Percentiles rank a stretch among this genome's conserved stretches.
Evolutionary conservation across 1,140 invertebrate species (phyloP).

Genomic region (Zeugodacus cucurbitae): DNA sequence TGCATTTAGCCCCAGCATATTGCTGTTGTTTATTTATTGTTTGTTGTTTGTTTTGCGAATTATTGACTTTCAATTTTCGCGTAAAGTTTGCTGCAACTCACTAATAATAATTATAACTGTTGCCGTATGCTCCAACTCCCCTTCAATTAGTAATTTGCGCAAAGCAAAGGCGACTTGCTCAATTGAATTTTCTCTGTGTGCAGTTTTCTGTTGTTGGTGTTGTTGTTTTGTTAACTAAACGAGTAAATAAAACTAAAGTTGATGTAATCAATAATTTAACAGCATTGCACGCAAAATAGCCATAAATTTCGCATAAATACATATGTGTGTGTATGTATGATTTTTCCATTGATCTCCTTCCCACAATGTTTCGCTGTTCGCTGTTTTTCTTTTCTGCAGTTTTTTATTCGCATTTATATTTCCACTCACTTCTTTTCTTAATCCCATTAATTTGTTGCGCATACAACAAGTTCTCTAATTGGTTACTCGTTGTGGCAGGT

Average conservation of each 20-base stretch:
- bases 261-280: neutral
- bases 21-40: neutral
- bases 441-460: constrained; percentile 28
- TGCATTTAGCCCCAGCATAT: neutral
- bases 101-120: neutral
- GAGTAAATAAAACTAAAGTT: neutral
- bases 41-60: constrained; percentile 22
- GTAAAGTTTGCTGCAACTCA: neutral
- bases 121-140: neutral
- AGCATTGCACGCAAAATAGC: neutral
- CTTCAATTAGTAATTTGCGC: constrained; percentile 12
- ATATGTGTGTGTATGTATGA: neutral
- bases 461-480: constrained; percentile 7
- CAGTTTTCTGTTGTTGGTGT: neutral
- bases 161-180: neutral
- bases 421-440: constrained; percentile 8
- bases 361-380: neutral
- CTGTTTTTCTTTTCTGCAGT: no score
- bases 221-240: neutral
- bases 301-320: neutral
- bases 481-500: neutral
- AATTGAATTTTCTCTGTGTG: neutral
- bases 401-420: constrained; percentile 5
- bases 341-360: neutral
- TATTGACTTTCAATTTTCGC: constrained; percentile 25